Evolutionary conservation across 53 echinoderm and acorn worm species (phyloP), one percentile per base, ranked within the genome.

Genomic region (Patiria pectinifera): DNA sequence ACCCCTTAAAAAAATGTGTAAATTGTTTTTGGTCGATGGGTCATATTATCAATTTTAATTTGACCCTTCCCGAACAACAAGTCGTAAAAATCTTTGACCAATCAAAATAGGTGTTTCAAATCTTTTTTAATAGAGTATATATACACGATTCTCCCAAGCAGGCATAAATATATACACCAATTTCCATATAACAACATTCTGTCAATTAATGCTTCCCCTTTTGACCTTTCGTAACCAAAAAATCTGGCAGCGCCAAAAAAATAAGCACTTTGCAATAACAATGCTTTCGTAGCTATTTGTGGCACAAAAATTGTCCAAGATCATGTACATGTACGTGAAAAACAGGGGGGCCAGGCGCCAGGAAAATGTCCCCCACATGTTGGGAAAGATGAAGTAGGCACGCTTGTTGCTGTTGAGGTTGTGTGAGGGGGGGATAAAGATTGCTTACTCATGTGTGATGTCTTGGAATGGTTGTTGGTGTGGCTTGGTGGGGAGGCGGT

Each of bases 391-490:
- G 10, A 74, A 24, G 74, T 22, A 45, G 80, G 46, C 6, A 46
- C 3, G 24, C 74, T n/a, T 74, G 74, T 6, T 66, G 66, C 74
- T 21, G 19, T 24, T 74, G 24, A 70, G n/a, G 0, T 22, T 89
- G 23, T 16, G 35, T 78, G 1, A 24, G 24, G 16, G 48, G 48
- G 35, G 80, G 58, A 78, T 82, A 77, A 53, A 53, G 53, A 53
- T 86, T 86, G 77, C 95, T 95, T 93, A 95, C 88, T 92, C 85
- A 92, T 86, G 85, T 93, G 78, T 84, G 95, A 61, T 88, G 95
- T 74, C 92, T 92, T 92, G 93, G 91, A 91, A 93, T 93, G 92
- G 86, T 93, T 90, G 78, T 93, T 87, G 84, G 93, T 92, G 88
- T 92, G 86, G 70, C 44, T 60, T 18, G 88, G 60, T 61, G 77